phyloP scores from a whole-genome alignment of 1,140 invertebrate species.

The Drosophila quadrilineata region DNA sequence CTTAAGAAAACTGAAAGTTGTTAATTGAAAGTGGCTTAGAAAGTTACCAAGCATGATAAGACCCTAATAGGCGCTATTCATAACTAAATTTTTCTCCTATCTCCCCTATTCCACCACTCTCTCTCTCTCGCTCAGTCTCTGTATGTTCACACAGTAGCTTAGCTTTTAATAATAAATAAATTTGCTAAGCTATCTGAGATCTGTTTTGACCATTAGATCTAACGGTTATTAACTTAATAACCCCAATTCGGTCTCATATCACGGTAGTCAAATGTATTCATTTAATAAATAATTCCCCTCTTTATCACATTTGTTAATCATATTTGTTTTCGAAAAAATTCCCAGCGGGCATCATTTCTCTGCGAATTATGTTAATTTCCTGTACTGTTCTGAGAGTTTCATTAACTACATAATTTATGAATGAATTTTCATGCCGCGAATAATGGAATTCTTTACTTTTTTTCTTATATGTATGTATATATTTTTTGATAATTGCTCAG shows the following conservation, averaged over 20 bases:
- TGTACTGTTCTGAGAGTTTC: conserved; percentile 17
- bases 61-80: conserved; percentile 38
- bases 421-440: conserved; percentile 26
- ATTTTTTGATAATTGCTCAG: conserved; percentile 20
- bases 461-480: no score
- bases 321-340: conserved; percentile 22
- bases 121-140: no score
- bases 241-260: conserved; percentile 38
- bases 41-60: conserved; percentile 44
- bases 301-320: conserved; percentile 57
- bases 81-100: no score
- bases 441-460: conserved; percentile 15
- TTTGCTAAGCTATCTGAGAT: conserved; percentile 39
- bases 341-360: conserved; percentile 3
- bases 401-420: conserved; percentile 19
- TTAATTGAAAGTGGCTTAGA: conserved; percentile 72
- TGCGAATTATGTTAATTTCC: conserved; percentile 47
- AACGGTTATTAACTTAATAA: conserved; percentile 51
- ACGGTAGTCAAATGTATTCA: conserved; percentile 70
- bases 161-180: conserved; percentile 27
- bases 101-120: no score
- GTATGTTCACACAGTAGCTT: conserved; percentile 57
- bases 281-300: conserved; percentile 35
- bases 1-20: conserved; percentile 61
- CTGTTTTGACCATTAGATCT: conserved; percentile 57